Percentiles rank a stretch among this genome's conserved stretches.
Evolutionary conservation across 2,113 vertebrate genomes (phyloP).

Genomic region (Neodon shergylaensis): DNA sequence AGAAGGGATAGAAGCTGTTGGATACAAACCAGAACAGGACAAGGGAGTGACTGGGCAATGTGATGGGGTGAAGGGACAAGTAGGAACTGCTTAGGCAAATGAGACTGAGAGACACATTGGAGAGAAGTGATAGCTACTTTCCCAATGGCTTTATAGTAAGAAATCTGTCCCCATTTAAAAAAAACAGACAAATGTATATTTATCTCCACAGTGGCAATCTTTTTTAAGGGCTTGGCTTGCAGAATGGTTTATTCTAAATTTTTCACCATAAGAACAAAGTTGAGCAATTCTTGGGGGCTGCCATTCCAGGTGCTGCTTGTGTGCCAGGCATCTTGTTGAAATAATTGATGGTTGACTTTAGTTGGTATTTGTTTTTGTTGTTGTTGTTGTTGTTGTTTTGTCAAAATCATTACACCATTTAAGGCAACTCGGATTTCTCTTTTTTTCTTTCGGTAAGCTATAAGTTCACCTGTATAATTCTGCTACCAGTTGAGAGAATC

Average conservation of each 20-base stretch:
- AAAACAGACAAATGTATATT: neutral
- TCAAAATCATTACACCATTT: neutral
- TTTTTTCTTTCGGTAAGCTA: neutral
- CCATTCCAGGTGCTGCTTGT: neutral
- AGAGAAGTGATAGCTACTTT: neutral
- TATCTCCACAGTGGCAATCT: neutral
- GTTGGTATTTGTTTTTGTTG: neutral
- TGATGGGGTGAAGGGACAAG: rapidly evolving
- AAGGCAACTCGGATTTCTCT: neutral
- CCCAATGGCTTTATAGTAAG: neutral
- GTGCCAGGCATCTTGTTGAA: conserved; percentile 1
- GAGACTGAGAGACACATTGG: neutral
- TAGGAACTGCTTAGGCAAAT: neutral
- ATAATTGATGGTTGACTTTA: neutral
- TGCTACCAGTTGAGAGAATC: neutral
- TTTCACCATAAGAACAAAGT: conserved; percentile 28
- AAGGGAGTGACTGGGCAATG: neutral
- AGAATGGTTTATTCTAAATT: neutral
- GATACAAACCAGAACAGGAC: neutral
- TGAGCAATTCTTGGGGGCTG: neutral
- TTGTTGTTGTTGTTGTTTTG: conserved; percentile 20
- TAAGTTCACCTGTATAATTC: neutral
- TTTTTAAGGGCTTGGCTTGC: conserved; percentile 16
- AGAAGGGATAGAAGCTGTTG: neutral
- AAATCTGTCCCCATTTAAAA: neutral